Conservation (phyloP, 2,113 vertebrate species). For the Zosterops pallidus region DNA sequence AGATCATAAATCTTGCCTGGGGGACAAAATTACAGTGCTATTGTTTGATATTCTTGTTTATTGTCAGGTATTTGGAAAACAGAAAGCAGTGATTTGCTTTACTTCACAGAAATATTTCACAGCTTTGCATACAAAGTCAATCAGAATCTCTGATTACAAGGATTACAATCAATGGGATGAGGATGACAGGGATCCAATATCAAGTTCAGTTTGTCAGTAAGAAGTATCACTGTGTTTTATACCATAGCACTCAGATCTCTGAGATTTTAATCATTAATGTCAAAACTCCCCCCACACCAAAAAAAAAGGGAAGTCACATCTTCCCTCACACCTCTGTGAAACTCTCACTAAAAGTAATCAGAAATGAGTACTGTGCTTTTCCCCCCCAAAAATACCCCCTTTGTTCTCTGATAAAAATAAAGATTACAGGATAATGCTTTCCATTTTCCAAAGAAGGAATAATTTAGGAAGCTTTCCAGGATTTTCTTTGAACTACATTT, state of each 20-base stretch:
- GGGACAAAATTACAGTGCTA: neutral
- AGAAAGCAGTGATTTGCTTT: neutral
- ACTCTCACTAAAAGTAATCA: neutral
- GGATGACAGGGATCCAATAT: neutral
- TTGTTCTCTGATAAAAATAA: neutral
- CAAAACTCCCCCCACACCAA: accelerated
- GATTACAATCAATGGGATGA: neutral
- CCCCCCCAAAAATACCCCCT: neutral
- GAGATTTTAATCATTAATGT: neutral
- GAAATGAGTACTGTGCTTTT: neutral
- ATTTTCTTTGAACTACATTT: slow-evolving; percentile 9
- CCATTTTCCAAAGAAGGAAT: neutral
- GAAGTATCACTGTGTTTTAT: neutral
- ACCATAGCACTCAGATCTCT: neutral
- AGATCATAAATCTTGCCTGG: neutral
- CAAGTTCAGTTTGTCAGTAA: neutral
- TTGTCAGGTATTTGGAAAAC: neutral
- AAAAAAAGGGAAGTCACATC: neutral
- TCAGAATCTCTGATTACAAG: neutral
- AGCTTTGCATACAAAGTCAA: neutral
- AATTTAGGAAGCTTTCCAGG: neutral
- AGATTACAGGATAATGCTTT: neutral
- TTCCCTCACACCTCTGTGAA: neutral
- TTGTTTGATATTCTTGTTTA: neutral
- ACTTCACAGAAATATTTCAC: neutral